A percentile compares a stretch with the other conserved stretches of the same genome.
Evolutionary conservation across 2,797 vertebrate species (phyloP).

Genomic region (Cynopterus sphinx): DNA sequence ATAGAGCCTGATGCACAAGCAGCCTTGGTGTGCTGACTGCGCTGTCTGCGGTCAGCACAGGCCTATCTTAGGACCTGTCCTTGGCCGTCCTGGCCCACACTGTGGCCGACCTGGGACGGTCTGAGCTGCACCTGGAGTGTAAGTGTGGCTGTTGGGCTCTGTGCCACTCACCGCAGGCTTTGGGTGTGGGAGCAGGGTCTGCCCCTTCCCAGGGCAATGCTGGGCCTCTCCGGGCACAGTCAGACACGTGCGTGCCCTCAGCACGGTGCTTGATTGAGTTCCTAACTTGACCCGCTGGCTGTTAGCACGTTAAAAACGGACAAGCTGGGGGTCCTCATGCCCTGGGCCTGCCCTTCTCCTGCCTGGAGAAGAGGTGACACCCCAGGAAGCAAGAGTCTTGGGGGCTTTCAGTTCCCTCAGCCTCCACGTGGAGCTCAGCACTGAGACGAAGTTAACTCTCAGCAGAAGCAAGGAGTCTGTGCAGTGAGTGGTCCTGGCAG

Average conservation of each 20-base stretch:
- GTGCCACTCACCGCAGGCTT: background rate
- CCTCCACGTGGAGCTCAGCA: background rate
- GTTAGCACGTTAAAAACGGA: background rate
- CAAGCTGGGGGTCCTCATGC: background rate
- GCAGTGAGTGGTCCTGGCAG: background rate
- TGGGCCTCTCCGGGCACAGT: background rate
- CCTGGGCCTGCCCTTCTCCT: background rate
- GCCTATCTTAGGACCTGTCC: background rate
- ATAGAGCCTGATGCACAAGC: background rate
- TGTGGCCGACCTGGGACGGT: fast-evolving
- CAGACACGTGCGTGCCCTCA: too few species aligned
- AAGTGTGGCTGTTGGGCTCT: background rate
- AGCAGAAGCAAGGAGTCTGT: background rate
- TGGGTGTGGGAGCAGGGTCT: too few species aligned
- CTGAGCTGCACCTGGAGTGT: background rate
- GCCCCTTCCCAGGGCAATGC: background rate
- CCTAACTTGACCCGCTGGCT: background rate
- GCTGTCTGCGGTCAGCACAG: background rate
- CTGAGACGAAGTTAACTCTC: background rate
- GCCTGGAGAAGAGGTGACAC: background rate
- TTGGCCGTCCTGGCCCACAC: background rate
- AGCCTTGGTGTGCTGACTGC: background rate
- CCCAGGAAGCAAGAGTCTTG: background rate
- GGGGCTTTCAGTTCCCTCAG: background rate
- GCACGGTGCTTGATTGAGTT: background rate